Percentiles rank a stretch among this genome's conserved stretches.
Evolutionary conservation across 1,140 invertebrate species (phyloP).

Genomic region (Ericerus pela): DNA sequence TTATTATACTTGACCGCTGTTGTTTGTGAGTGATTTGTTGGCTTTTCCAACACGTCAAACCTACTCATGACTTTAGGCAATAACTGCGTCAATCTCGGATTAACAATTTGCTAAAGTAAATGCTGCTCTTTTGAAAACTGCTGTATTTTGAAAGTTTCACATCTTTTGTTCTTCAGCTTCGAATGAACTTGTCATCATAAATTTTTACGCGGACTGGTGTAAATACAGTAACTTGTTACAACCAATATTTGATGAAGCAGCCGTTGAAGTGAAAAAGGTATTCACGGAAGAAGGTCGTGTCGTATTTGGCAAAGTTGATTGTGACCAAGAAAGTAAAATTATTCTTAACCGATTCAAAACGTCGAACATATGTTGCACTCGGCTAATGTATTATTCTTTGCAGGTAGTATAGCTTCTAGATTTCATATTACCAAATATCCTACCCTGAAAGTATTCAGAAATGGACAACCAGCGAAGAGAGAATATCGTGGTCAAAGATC

Average conservation of each 20-base stretch:
- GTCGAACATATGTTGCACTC: background rate
- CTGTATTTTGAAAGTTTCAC: slow-evolving; percentile 21
- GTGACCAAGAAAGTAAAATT: slow-evolving; percentile 67
- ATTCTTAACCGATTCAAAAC: background rate
- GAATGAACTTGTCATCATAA: slow-evolving; percentile 92
- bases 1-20: slow-evolving; percentile 16
- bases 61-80: background rate
- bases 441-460: slow-evolving; percentile 88
- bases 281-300: slow-evolving; percentile 71
- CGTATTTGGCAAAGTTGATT: slow-evolving; percentile 92
- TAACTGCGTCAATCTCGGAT: slow-evolving; percentile 2
- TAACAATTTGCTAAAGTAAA: slow-evolving; percentile 5
- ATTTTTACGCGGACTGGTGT: slow-evolving; percentile 98
- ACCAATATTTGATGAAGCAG: slow-evolving; percentile 92
- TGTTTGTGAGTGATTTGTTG: slow-evolving; percentile 17
- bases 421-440: slow-evolving; percentile 98
- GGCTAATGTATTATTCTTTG: slow-evolving; percentile 21
- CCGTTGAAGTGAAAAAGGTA: slow-evolving; percentile 64
- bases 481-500: slow-evolving; percentile 82
- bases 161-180: slow-evolving; percentile 51
- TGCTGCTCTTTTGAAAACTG: slow-evolving; percentile 7
- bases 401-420: slow-evolving; percentile 62
- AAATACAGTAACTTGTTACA: slow-evolving; percentile 87
- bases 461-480: slow-evolving; percentile 82
- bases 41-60: background rate